These are phyloP conservation scores for Neodiprion virginianus DNA, from an alignment of 1,140 invertebrate species.

Conservation along the genomic window DNA sequence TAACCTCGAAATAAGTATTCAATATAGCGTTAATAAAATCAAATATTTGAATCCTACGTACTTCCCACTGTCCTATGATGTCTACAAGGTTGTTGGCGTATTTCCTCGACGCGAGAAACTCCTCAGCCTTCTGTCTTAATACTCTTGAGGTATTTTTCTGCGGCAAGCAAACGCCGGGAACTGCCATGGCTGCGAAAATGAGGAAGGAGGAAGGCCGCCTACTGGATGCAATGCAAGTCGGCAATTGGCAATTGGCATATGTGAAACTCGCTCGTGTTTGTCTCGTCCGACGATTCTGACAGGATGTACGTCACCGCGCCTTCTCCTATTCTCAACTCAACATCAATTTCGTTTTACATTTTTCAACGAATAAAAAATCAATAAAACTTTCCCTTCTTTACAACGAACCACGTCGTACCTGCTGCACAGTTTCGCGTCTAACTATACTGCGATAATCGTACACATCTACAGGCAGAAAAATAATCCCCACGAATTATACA, in stretches of 20 bases:
- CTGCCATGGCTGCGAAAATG: neutral
- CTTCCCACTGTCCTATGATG: conserved; percentile 70
- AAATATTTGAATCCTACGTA: conserved; percentile 40
- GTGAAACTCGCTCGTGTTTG: neutral
- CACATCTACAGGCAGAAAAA: no score
- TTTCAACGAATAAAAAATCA: no score
- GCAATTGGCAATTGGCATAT: no score
- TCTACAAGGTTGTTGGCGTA: conserved; percentile 69
- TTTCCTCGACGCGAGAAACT: conserved; percentile 69
- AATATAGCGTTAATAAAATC: conserved; percentile 12
- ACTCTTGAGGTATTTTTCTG: conserved; percentile 60
- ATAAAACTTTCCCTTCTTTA: no score
- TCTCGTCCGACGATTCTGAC: no score
- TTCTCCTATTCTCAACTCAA: no score
- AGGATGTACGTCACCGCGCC: no score
- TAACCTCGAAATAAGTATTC: conserved; percentile 34
- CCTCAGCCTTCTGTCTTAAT: conserved; percentile 69
- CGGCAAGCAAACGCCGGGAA: conserved; percentile 13
- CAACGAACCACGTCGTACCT: no score
- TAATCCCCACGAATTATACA: no score
- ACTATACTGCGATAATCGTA: no score
- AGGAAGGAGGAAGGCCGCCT: neutral
- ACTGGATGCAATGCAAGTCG: neutral
- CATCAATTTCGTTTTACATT: no score
- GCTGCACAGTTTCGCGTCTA: no score